A percentile compares a stretch with the other conserved stretches of the same genome.
Evolutionary conservation across 2,113 vertebrate genomes (phyloP).

Genomic region (Tautogolabrus adspersus): DNA sequence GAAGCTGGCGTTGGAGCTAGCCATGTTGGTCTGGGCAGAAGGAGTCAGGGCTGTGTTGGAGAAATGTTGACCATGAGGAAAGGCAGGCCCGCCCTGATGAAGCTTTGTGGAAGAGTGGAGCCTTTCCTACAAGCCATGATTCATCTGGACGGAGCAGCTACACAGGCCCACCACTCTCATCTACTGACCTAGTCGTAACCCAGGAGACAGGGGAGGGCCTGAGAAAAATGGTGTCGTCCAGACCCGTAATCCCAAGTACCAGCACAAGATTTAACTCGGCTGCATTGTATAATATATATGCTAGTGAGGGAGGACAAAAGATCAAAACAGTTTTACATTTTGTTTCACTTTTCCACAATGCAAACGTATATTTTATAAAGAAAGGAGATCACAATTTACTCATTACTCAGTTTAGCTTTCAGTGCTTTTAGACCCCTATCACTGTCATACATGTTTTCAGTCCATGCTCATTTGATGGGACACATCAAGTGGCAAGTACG

Average conservation of each 20-base stretch:
- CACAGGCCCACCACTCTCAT: slow-evolving; percentile 72
- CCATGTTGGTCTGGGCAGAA: slow-evolving; percentile 57
- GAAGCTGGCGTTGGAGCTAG: slow-evolving; percentile 68
- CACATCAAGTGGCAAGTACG: slow-evolving; percentile 11
- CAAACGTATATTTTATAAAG: slow-evolving; percentile 39
- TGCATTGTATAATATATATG: slow-evolving; percentile 66
- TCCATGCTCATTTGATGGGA: slow-evolving; percentile 7
- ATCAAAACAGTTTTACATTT: slow-evolving; percentile 70
- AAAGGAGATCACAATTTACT: slow-evolving; percentile 46
- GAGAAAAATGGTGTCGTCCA: slow-evolving; percentile 79
- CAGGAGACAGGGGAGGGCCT: slow-evolving; percentile 74
- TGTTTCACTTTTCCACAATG: slow-evolving; percentile 50
- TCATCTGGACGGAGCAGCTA: slow-evolving; percentile 79
- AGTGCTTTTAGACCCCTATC: slow-evolving; percentile 31
- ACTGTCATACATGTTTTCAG: slow-evolving; percentile 32
- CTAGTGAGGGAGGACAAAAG: slow-evolving; percentile 58
- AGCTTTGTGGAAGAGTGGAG: slow-evolving; percentile 70
- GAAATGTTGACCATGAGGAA: slow-evolving; percentile 79
- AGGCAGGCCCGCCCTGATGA: slow-evolving; percentile 78
- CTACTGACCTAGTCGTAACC: slow-evolving; percentile 78
- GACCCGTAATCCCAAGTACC: slow-evolving; percentile 69
- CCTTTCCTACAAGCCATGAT: slow-evolving; percentile 79
- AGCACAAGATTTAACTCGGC: slow-evolving; percentile 72
- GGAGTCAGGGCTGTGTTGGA: slow-evolving; percentile 63
- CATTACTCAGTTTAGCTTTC: slow-evolving; percentile 46